Evolutionary conservation across 2,888 invertebrate genomes (phyloP), one percentile per base, ranked within the genome.

Genomic region (Elmis aenea): DNA sequence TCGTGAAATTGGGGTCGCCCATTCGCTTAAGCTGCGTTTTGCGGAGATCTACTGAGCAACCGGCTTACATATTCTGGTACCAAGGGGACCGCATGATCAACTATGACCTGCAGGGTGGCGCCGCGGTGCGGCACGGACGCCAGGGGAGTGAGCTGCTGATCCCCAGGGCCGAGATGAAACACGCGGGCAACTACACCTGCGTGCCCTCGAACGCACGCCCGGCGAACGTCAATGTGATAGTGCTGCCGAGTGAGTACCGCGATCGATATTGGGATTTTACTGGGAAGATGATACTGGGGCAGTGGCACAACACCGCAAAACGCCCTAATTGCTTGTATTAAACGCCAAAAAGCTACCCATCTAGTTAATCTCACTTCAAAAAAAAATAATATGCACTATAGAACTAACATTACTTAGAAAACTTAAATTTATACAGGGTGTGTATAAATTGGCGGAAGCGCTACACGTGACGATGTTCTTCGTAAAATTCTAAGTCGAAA

Each of bases 51-150:
- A 82, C 81, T 0, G 82, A 81, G 50, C 75, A 79, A 0, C 83
- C 85, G 0, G 75, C 75, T 1, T 85, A 81, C 60, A 81, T 84
- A 25, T 84, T 84, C 68, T 84, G 88, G 88, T 89, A 87, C 68
- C 87, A 87, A 61, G 83, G 83, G 59, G 82, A 81, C 56, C 73
- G 83, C 51, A 86, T 89, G 85, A 87, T 89, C 59, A 89, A 89
- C 68, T 89, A 86, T 59, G 87, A 89, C 63, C 62, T 79, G 27
- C 83, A 74, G 70, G 27, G 76, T 67, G 58, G 77, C 69, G 52
- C 74, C 64, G 66, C 75, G 67, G 70, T 73, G 23, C 62, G 69
- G 29, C 67, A 70, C 37, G 66, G 70, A 22, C 62, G 68, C 20
- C 65, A 68, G 45, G 68, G 68, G 29, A 73, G 72, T 46, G 72